Base-by-base conservation (phyloP, 1,140 invertebrate species). In the Glossosoma conforme region DNA sequence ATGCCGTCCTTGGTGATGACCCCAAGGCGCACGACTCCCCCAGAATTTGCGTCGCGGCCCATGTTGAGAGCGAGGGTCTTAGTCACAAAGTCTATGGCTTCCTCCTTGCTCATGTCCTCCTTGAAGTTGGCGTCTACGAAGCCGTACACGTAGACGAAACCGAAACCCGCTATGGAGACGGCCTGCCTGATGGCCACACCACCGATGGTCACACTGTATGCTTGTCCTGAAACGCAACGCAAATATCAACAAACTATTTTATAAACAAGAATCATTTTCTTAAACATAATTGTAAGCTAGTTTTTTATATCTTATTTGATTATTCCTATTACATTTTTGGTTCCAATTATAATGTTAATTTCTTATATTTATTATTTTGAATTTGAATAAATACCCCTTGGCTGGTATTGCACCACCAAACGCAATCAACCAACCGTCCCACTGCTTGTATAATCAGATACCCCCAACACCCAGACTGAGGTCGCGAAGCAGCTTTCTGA, bases 111-210 rank as follows among this genome's bases (percentile, higher is more conserved):
- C 93, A 99, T 96, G 36, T 82, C 81, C 1, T 78, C 74, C 60
- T 88, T 93, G 74, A 80, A 99, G 56, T 91, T 82, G 3, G 89
- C 80, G 70, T 98, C 93, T 2, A 97, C 83, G 62, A 89, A 98
- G 37, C 96, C 96, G 72, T 94, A 97, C 9, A 99, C 84, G 65
- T 94, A 99, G 11, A 84, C 87, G 24, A 93, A 97, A 22, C 97
- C 97, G 6, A 95, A 98, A 2, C 97, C 97, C 40, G 93, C 93
- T 61, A 93, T 91, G 0, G 90, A 83, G 33, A 92, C 82, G 11
- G 84, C 77, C 66, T 96, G 90, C 30, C 91, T 81, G 10, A 89
- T 80, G 22, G 92, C 80, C 91, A 98, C 97, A 8, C 97, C 96
- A 48, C 95, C 94, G 44, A 96, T 70, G 2, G 93, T 91, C 48